Base-by-base conservation (phyloP, 2,113 vertebrate genomes). In the Scomber colias region DNA sequence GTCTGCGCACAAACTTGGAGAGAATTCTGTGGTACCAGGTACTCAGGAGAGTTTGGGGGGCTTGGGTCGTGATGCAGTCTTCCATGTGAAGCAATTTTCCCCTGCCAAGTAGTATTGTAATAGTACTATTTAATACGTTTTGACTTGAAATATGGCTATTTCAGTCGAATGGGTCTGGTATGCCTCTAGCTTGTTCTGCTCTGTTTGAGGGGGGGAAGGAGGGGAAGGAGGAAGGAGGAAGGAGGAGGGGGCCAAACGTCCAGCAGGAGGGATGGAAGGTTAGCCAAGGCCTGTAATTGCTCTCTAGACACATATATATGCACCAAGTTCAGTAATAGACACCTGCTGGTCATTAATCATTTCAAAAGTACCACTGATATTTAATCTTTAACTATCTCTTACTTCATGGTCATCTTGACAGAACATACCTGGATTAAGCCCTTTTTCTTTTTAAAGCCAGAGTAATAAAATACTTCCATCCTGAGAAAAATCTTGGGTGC, bases 111-210 rank as follows among this genome's bases (percentile, higher is more conserved):
- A 49, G 67, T 81, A 71, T 87, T 81, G 79, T 83, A 81, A 86
- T 73, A 67, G 15, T 1, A 14, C 45, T 72, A 46, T 31, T 55
- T 70, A 40, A 40, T 40, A 40, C 66, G 51, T 30, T 75, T 64
- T 60, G 70, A 61, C 53, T 83, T 68, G 35, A 88, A 90, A 87
- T 85, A 79, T 84, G 83, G 76, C 71, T 81, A 50, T 89, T 89
- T 89, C 62, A 82, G 62, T 85, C 69, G 77, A 75, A 82, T 70
- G 30, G 55, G 51, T 60, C 68, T 54, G 63, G 64, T 61, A 62
- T 31, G 72, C 78, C 75, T 75, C 59, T 4, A 66, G 83, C 75
- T 17, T 50, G 63, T 77, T 71, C 81, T 76, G 56, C 65, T 82
- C 57, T 67, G 67, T 82, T 30, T 78, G 66, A 57, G 45, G 31